Evolutionary conservation across 2,797 vertebrate species (phyloP).

Genomic region (Euphonia xanthogaster): DNA sequence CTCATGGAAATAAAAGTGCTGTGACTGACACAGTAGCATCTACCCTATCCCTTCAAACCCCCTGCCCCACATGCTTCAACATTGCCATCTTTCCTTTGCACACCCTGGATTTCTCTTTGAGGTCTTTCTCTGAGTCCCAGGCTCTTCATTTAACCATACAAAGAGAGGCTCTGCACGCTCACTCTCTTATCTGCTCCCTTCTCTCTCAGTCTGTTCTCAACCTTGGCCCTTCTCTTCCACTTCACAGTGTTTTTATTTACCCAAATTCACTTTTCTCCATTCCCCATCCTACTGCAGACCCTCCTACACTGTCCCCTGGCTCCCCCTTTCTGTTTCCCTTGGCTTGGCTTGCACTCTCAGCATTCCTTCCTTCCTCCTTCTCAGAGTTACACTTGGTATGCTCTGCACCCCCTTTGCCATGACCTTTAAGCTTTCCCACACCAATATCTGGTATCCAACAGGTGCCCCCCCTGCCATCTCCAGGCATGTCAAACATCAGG

Average conservation of each 20-base stretch:
- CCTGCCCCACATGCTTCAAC: accelerated
- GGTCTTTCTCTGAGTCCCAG: background rate
- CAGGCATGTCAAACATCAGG: background rate
- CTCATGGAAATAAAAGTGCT: background rate
- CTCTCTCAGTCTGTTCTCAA: background rate
- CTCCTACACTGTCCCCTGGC: background rate
- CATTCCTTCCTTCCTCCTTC: background rate
- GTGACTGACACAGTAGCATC: background rate
- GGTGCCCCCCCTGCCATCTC: background rate
- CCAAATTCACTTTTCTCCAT: background rate
- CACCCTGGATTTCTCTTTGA: background rate
- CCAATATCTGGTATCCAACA: background rate
- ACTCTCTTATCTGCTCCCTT: background rate
- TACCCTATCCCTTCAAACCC: background rate
- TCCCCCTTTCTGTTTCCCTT: background rate
- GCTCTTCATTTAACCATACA: background rate
- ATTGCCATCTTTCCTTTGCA: background rate
- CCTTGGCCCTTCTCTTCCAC: background rate
- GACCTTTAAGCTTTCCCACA: background rate
- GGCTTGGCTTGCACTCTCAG: background rate
- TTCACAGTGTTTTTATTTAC: background rate
- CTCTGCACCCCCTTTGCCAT: background rate
- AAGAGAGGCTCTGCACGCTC: background rate
- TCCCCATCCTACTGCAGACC: background rate
- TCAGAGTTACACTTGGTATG: background rate